phyloP scores from a whole-genome alignment of 2,797 vertebrate species.

The Cephalopachus bancanus region DNA sequence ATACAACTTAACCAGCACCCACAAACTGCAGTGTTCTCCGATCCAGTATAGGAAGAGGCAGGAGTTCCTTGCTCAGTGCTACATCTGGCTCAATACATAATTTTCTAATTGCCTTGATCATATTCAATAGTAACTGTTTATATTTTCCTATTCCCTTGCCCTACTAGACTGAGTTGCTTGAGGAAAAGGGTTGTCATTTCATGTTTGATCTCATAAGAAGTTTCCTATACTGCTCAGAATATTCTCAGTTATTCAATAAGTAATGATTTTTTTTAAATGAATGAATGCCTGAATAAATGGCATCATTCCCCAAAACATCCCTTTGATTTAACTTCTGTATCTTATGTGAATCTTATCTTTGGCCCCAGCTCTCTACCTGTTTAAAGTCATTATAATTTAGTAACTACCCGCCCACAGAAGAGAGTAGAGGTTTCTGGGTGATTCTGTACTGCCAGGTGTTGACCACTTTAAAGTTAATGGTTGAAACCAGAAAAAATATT shows the following conservation, averaged over 20 bases:
- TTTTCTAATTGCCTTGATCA: slow-evolving; percentile 15
- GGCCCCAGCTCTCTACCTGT: neutral
- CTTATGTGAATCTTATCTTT: neutral
- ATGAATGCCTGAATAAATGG: neutral
- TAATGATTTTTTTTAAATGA: neutral
- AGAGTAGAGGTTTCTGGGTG: neutral
- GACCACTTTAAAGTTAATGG: slow-evolving; percentile 22
- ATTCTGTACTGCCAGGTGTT: slow-evolving; percentile 18
- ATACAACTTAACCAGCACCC: neutral
- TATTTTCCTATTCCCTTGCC: slow-evolving; percentile 14
- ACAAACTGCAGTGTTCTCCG: neutral
- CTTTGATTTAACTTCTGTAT: neutral
- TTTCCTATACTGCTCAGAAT: neutral
- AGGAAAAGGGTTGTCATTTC: neutral
- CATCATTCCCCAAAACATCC: neutral
- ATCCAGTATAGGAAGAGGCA: neutral
- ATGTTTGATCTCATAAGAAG: neutral
- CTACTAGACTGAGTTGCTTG: neutral
- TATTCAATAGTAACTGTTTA: neutral
- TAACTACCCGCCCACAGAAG: neutral
- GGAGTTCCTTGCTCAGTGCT: neutral
- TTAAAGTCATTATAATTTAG: slow-evolving; percentile 34
- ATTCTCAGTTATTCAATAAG: neutral
- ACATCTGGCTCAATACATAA: neutral
- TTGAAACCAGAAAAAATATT: slow-evolving; percentile 59